Percentiles rank a stretch among this genome's conserved stretches.
phyloP scores from a whole-genome alignment of 2,797 vertebrate genomes.

The Gallirallus australis region DNA sequence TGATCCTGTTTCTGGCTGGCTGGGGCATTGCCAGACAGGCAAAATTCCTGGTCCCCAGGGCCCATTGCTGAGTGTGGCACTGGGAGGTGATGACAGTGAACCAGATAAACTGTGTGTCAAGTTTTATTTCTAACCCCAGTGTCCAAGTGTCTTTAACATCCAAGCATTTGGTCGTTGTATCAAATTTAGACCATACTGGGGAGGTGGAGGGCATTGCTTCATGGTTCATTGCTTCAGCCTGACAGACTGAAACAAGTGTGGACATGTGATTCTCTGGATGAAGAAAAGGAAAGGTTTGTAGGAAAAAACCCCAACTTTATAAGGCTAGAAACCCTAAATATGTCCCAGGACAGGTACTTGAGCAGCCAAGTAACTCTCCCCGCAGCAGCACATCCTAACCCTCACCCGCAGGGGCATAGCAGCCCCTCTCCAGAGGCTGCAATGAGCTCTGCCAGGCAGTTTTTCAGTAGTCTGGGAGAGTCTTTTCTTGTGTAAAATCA shows the following conservation, averaged over 20 bases:
- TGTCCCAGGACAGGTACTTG: neutral
- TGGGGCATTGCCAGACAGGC: neutral
- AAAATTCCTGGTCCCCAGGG: neutral
- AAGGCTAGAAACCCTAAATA: neutral
- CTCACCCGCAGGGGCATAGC: accelerated
- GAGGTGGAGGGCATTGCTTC: neutral
- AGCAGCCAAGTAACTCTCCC: neutral
- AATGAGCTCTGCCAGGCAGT: neutral
- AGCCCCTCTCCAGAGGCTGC: neutral
- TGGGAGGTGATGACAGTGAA: neutral
- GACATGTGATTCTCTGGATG: neutral
- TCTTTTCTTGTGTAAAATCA: neutral
- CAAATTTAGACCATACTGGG: neutral
- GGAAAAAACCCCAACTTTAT: neutral
- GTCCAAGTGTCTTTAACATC: neutral
- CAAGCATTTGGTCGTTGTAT: neutral
- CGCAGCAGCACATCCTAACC: neutral
- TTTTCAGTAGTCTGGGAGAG: neutral
- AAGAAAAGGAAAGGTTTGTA: neutral
- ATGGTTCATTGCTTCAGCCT: neutral
- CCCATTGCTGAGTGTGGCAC: accelerated
- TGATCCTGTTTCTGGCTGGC: accelerated
- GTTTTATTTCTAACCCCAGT: neutral
- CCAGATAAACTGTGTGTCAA: neutral
- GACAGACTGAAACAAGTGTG: neutral